Evolutionary conservation across 2,797 vertebrate genomes (phyloP).

Genomic region (Enteromius afrohamiltoni): DNA sequence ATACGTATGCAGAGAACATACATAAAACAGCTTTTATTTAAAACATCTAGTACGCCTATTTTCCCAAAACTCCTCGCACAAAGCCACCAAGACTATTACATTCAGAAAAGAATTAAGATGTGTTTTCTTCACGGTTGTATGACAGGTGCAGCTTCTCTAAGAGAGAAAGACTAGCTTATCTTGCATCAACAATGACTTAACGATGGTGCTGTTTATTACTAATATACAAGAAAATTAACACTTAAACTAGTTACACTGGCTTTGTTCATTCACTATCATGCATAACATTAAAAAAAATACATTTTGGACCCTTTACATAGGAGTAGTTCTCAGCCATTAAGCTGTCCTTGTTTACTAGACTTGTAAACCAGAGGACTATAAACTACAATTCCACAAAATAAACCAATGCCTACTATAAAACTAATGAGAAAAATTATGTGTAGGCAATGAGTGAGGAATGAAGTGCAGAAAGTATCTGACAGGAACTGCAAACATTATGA

Average conservation of each 20-base stretch:
- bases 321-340: slow-evolving; percentile 30
- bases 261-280: background rate
- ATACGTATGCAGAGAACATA: background rate
- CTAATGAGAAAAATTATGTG: background rate
- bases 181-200: background rate
- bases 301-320: background rate
- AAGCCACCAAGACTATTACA: background rate
- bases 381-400: slow-evolving; percentile 4
- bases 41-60: background rate
- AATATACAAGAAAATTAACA: background rate
- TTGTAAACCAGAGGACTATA: background rate
- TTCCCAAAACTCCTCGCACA: background rate
- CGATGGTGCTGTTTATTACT: background rate
- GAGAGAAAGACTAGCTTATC: background rate
- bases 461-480: slow-evolving; percentile 15
- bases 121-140: background rate
- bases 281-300: background rate
- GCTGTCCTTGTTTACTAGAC: slow-evolving; percentile 7
- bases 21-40: background rate
- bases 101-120: background rate
- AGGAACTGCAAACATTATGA: background rate
- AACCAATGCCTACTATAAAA: background rate
- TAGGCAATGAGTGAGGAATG: background rate
- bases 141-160: background rate
- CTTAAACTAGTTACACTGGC: background rate